These are phyloP conservation scores for Cyanoliseus patagonus DNA, from an alignment of 2,113 vertebrate species.

Conservation along the genomic window DNA sequence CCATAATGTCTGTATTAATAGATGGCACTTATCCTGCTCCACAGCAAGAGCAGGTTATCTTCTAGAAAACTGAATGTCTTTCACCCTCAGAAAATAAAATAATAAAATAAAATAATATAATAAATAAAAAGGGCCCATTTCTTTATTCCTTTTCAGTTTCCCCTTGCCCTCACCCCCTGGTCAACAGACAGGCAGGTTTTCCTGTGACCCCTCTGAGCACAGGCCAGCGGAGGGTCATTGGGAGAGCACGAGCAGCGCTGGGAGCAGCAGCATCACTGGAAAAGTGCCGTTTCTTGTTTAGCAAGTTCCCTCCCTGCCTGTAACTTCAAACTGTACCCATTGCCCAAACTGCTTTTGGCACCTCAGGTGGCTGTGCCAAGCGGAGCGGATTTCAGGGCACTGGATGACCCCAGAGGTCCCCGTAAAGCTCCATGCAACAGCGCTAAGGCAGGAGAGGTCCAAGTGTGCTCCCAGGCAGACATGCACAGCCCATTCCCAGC, in stretches of 20 bases:
- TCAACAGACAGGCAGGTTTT: neutral
- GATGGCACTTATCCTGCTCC: neutral
- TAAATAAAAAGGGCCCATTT: neutral
- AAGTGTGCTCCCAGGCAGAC: rapidly evolving
- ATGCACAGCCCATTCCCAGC: neutral
- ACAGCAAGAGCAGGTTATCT: neutral
- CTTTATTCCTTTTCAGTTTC: neutral
- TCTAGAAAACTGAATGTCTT: neutral
- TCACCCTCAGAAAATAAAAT: neutral
- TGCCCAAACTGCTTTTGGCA: neutral
- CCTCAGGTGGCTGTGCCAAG: neutral
- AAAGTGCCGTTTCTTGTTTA: neutral
- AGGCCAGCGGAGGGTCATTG: neutral
- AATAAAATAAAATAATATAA: no score
- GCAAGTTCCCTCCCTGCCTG: neutral
- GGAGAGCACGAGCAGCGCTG: neutral
- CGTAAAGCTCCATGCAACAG: neutral
- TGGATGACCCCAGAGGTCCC: neutral
- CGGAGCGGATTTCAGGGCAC: neutral
- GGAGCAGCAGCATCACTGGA: neutral
- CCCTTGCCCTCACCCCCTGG: neutral
- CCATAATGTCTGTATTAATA: neutral
- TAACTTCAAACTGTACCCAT: neutral
- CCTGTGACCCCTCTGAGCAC: neutral
- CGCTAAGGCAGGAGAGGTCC: neutral